Percentiles rank a stretch among this genome's conserved stretches.
phyloP scores from a whole-genome alignment of 2,113 vertebrate genomes.

The Guaruba guarouba region DNA sequence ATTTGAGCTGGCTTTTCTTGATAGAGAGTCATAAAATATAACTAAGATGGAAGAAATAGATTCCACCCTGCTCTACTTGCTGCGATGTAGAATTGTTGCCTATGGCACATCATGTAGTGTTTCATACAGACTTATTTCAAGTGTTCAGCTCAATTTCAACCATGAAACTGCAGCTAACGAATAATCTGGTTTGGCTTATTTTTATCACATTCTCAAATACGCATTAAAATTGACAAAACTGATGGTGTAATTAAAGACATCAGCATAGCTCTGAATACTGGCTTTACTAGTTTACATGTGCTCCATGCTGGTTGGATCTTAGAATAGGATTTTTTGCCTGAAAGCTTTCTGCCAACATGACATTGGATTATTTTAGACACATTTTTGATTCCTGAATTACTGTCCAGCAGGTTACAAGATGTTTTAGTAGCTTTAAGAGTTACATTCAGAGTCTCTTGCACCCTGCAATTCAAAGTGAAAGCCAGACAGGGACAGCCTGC shows the following conservation, averaged over 20 bases:
- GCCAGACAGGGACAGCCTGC: background rate
- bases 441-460: background rate
- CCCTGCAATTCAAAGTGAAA: background rate
- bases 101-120: background rate
- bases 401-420: background rate
- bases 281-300: background rate
- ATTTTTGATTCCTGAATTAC: background rate
- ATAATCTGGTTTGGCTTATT: conserved; percentile 47
- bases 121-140: conserved; percentile 37
- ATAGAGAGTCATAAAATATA: background rate
- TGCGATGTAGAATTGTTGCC: conserved; percentile 10
- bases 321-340: background rate
- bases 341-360: background rate
- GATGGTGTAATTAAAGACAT: conserved; percentile 48
- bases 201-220: conserved; percentile 60
- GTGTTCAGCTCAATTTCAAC: conserved; percentile 22
- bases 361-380: background rate
- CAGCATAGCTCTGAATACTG: conserved; percentile 17
- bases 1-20: background rate
- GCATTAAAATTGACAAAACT: conserved; percentile 58
- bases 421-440: background rate
- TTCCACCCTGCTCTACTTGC: background rate
- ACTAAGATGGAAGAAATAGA: conserved; percentile 8
- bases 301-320: background rate
- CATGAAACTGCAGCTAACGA: background rate